phyloP scores from a whole-genome alignment of 2,797 vertebrate species.

The Premnoplex brunnescens region DNA sequence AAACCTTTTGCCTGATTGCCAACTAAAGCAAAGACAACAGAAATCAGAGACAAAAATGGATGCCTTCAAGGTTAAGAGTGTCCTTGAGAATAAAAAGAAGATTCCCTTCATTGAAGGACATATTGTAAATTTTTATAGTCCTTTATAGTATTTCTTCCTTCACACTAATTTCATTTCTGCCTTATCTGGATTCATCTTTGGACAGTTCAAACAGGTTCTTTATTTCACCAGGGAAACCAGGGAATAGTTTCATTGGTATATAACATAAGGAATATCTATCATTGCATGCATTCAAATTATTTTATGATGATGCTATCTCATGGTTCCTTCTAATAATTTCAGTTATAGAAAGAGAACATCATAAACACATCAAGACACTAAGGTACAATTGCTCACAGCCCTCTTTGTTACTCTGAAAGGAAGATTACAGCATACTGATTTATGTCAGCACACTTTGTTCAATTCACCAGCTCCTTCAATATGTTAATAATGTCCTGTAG shows the following conservation, averaged over 20 bases:
- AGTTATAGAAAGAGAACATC: not conserved
- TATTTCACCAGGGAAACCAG: not conserved
- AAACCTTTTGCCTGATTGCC: not conserved
- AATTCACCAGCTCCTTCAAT: not conserved
- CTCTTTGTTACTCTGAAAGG: not conserved
- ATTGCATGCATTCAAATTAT: not conserved
- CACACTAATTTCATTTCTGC: not conserved
- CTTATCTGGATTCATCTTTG: not conserved
- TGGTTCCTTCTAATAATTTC: not conserved
- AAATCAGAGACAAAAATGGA: not conserved
- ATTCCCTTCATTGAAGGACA: not conserved
- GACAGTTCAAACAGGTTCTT: not conserved
- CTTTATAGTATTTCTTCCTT: not conserved
- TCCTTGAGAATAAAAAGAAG: not conserved
- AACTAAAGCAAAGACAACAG: not conserved
- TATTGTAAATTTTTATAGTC: not conserved
- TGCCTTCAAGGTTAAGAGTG: not conserved
- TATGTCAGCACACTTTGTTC: not conserved
- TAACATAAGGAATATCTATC: not conserved
- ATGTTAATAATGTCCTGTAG: not conserved
- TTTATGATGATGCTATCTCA: not conserved
- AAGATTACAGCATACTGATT: not conserved
- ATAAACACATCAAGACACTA: not conserved
- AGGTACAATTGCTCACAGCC: not conserved
- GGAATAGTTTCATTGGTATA: not conserved